Evolutionary conservation across 2,888 invertebrate species (phyloP).

Genomic region (Leucania comma): DNA sequence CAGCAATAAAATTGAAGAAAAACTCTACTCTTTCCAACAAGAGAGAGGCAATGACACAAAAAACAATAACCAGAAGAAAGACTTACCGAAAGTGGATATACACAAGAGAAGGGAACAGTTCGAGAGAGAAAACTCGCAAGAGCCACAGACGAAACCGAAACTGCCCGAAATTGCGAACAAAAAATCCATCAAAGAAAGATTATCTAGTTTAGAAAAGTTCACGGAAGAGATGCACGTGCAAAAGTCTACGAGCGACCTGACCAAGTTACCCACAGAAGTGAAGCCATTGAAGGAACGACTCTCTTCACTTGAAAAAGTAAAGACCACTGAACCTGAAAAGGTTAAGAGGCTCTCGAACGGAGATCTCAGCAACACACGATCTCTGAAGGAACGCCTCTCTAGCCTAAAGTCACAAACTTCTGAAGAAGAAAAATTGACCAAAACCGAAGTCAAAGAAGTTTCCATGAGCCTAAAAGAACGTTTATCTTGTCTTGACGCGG

Average conservation of each 20-base stretch:
- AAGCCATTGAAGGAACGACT: slow-evolving; percentile 92
- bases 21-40: slow-evolving; percentile 91
- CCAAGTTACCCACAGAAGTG: slow-evolving; percentile 91
- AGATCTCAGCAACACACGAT: slow-evolving; percentile 83
- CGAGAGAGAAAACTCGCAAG: slow-evolving; percentile 92
- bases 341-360: slow-evolving; percentile 85
- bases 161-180: slow-evolving; percentile 92
- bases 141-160: slow-evolving; percentile 89
- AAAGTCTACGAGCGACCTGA: slow-evolving; percentile 86
- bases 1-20: slow-evolving; percentile 92
- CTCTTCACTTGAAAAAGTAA: slow-evolving; percentile 91
- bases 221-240: slow-evolving; percentile 89
- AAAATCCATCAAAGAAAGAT: slow-evolving; percentile 93
- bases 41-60: slow-evolving; percentile 85
- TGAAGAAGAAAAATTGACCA: slow-evolving; percentile 81
- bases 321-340: slow-evolving; percentile 86
- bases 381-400: slow-evolving; percentile 87
- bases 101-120: slow-evolving; percentile 96
- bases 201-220: slow-evolving; percentile 93
- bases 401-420: slow-evolving; percentile 86
- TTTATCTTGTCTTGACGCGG: slow-evolving; percentile 87
- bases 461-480: slow-evolving; percentile 90
- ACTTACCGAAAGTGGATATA: slow-evolving; percentile 95
- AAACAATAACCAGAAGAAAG: slow-evolving; percentile 88
- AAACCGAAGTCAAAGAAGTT: slow-evolving; percentile 87